Evolutionary conservation across 2,797 vertebrate genomes (phyloP).

Genomic region (Sebastes flavidus): DNA sequence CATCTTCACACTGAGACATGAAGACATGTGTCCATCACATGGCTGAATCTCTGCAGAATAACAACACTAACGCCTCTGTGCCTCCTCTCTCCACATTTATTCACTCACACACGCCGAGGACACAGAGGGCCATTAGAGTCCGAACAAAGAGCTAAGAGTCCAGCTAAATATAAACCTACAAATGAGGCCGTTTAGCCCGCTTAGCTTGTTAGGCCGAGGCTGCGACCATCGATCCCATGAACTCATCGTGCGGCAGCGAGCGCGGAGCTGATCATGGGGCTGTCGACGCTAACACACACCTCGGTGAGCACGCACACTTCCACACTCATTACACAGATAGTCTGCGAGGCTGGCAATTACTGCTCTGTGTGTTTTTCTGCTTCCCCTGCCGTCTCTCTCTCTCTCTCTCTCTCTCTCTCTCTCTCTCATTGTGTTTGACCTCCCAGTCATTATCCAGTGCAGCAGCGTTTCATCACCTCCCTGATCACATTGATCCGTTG

Average conservation of each 20-base stretch:
- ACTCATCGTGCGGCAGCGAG: neutral
- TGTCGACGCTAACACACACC: neutral
- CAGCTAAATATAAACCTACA: slow-evolving; percentile 43
- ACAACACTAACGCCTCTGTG: neutral
- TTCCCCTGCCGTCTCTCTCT: neutral
- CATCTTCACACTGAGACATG: neutral
- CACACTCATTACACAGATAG: neutral
- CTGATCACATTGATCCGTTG: slow-evolving; percentile 4
- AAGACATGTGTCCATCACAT: neutral
- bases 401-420: slow-evolving; percentile 14
- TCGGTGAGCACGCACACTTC: neutral
- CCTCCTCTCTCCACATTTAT: neutral
- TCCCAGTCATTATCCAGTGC: slow-evolving; percentile 26
- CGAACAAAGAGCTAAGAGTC: neutral
- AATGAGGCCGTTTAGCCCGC: slow-evolving; percentile 37
- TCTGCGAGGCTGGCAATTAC: neutral
- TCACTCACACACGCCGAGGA: neutral
- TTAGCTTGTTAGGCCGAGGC: slow-evolving; percentile 20
- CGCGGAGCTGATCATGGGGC: slow-evolving; percentile 2
- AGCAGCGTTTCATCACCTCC: slow-evolving; percentile 21
- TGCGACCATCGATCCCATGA: slow-evolving; percentile 28
- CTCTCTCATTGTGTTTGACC: slow-evolving; percentile 19
- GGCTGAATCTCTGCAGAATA: neutral
- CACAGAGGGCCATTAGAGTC: neutral
- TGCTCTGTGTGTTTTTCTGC: neutral